phyloP scores from a whole-genome alignment of 1,140 invertebrate genomes.

The Apis mellifera region DNA sequence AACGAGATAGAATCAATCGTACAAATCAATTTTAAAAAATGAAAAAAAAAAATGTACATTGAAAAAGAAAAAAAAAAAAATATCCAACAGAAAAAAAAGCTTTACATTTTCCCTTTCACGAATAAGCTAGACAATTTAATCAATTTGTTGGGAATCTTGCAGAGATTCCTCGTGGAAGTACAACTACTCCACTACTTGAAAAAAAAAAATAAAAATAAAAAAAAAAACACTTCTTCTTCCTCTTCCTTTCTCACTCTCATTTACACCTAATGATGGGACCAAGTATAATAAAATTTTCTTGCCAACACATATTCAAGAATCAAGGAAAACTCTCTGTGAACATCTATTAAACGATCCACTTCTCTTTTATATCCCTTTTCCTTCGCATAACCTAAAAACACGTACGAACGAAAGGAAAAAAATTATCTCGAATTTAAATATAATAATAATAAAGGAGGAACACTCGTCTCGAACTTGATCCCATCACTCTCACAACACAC shows the following conservation, averaged over 20 bases:
- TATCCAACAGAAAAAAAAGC: not conserved
- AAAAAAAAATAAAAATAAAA: not conserved
- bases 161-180: slow-evolving; percentile 22
- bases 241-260: not conserved
- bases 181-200: not conserved
- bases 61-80: not conserved
- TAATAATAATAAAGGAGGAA: no score
- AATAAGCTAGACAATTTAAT: not conserved
- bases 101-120: not conserved
- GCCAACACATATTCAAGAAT: no score
- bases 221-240: not conserved
- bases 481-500: no score
- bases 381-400: no score
- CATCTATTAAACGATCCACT: no score
- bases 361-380: no score
- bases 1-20: not conserved
- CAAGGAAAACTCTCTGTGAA: no score
- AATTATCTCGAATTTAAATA: no score
- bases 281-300: no score
- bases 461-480: no score
- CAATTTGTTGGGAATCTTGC: slow-evolving; percentile 29
- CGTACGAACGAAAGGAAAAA: no score
- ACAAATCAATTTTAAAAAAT: not conserved
- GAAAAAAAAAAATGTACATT: not conserved
- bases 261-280: not conserved